These are phyloP conservation scores for Halocynthia roretzi DNA, from an alignment of 23 tunicate genomes.

Conservation along the genomic window DNA sequence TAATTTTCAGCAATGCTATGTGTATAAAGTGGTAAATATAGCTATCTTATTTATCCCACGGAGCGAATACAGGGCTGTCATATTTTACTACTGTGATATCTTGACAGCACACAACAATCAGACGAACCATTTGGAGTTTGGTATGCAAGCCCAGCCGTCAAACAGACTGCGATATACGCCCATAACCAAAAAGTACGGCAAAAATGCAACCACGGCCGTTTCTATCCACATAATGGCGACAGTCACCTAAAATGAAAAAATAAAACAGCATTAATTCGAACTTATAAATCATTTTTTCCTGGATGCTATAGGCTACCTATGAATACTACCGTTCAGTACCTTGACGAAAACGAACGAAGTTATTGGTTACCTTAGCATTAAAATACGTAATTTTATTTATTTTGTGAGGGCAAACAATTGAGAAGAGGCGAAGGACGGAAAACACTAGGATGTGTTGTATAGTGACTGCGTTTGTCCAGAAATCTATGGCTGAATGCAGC, in stretches of 20 bases:
- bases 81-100: too few relatives aligned
- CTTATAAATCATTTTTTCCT: not conserved
- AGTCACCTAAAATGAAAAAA: too few relatives aligned
- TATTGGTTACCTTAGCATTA: not conserved
- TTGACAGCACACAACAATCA: too few relatives aligned
- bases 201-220: not conserved
- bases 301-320: not conserved
- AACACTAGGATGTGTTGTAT: conserved; percentile 2
- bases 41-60: too few relatives aligned
- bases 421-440: not conserved
- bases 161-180: not conserved
- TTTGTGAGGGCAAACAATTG: not conserved
- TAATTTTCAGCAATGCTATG: too few relatives aligned
- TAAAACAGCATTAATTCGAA: not conserved
- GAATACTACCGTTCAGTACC: not conserved
- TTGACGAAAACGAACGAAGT: too few relatives aligned
- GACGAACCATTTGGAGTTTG: too few relatives aligned
- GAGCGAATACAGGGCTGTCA: too few relatives aligned
- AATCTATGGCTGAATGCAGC: not conserved
- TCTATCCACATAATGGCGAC: conserved; percentile 6
- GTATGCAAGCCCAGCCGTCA: too few relatives aligned
- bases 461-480: conserved; percentile 1
- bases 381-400: not conserved
- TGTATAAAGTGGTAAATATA: too few relatives aligned
- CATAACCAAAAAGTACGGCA: not conserved